phyloP scores from a whole-genome alignment of 1,140 invertebrate species.

The Drosophila sp. region DNA sequence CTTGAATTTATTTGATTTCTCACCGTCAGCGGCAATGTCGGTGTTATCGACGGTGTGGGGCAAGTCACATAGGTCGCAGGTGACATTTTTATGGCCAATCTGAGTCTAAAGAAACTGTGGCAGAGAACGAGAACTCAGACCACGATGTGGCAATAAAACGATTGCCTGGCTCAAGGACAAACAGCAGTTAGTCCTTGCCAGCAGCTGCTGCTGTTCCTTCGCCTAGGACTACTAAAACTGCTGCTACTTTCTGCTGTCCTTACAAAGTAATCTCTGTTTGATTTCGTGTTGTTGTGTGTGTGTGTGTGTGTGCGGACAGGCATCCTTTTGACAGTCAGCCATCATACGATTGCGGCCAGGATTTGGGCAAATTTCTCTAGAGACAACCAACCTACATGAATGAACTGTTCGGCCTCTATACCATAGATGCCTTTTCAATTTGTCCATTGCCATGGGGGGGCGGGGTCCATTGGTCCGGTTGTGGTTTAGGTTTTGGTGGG shows the following conservation, averaged over 20 bases:
- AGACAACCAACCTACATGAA: conserved; percentile 33
- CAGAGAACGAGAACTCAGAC: conserved; percentile 24
- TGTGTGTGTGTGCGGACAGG: conserved; percentile 8
- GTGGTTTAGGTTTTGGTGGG: conserved; percentile 40
- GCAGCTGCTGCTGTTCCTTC: background rate
- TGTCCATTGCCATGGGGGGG: conserved; percentile 24
- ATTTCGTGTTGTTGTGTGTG: conserved; percentile 4
- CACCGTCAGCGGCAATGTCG: conserved; percentile 32
- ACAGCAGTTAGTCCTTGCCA: conserved; percentile 19
- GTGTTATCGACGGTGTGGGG: background rate
- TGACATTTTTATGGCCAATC: conserved; percentile 80
- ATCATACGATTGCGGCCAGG: conserved; percentile 45
- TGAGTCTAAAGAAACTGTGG: conserved; percentile 42
- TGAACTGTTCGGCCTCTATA: conserved; percentile 13
- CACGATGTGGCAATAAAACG: conserved; percentile 69
- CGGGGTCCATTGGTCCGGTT: conserved; percentile 21
- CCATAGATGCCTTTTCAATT: conserved; percentile 55
- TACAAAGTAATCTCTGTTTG: conserved; percentile 55
- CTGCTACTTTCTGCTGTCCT: background rate
- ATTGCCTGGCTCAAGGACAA: conserved; percentile 64
- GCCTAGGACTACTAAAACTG: background rate
- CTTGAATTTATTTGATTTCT: conserved; percentile 78
- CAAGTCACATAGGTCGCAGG: conserved; percentile 63
- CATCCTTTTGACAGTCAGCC: conserved; percentile 50
- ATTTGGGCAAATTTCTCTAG: conserved; percentile 71